A percentile compares a stretch with the other conserved stretches of the same genome.
These are phyloP conservation scores for Hippotragus niger DNA, from an alignment of 2,113 vertebrate genomes.

Conservation along the genomic window DNA sequence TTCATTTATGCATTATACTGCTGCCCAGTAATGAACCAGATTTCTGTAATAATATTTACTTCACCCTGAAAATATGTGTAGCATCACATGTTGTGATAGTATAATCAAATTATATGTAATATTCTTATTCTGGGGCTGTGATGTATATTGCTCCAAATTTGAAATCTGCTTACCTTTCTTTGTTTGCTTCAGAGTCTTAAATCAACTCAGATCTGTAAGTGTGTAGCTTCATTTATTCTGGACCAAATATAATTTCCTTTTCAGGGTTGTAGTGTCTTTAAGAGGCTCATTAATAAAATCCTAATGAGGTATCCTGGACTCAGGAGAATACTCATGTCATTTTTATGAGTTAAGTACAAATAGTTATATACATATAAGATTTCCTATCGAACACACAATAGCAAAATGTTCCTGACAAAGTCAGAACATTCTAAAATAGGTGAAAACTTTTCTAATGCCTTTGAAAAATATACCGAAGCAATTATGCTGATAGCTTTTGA, in stretches of 20 bases:
- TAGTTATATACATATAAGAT: constrained; percentile 21
- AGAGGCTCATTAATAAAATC: constrained; percentile 55
- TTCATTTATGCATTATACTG: constrained; percentile 5
- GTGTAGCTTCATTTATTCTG: constrained; percentile 9
- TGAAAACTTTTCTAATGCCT: constrained; percentile 19
- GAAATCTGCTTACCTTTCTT: neutral
- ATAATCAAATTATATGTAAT: constrained; percentile 15
- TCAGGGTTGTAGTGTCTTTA: neutral
- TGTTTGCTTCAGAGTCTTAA: neutral
- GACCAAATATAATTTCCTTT: constrained; percentile 44
- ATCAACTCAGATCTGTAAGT: constrained; percentile 3
- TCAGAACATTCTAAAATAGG: constrained; percentile 45
- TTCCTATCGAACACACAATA: constrained; percentile 24
- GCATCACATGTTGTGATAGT: neutral
- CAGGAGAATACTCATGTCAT: neutral
- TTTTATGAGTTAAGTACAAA: constrained; percentile 39
- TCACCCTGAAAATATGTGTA: constrained; percentile 14
- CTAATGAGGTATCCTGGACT: neutral
- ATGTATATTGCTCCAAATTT: neutral
- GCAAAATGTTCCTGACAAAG: constrained; percentile 21
- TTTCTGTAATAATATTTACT: constrained; percentile 29
- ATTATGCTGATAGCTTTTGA: neutral
- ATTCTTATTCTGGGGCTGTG: neutral
- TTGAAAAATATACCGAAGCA: neutral
- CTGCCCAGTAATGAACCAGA: neutral